phyloP scores from a whole-genome alignment of 2,888 invertebrate genomes.

The Eristalinus sepulchralis region DNA sequence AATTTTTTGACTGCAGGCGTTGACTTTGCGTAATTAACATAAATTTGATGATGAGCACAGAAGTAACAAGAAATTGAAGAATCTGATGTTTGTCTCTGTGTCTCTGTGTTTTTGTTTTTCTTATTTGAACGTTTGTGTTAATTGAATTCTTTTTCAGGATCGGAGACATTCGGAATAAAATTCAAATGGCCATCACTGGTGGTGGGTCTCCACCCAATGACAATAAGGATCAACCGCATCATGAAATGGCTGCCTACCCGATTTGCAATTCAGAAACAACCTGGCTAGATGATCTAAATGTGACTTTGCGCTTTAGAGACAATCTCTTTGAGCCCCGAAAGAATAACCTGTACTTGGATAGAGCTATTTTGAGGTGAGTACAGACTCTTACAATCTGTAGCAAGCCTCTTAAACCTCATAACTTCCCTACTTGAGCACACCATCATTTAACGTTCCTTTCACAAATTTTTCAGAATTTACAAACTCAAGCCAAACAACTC shows the following conservation, averaged over 20 bases:
- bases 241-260: slow-evolving; percentile 80
- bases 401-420: too few species aligned
- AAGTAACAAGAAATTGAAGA: slow-evolving; percentile 2
- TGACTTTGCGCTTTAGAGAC: slow-evolving; percentile 78
- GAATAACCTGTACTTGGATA: slow-evolving; percentile 76
- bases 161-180: slow-evolving; percentile 76
- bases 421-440: too few species aligned
- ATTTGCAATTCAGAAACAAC: slow-evolving; percentile 78
- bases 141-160: slow-evolving; percentile 74
- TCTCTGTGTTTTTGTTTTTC: slow-evolving; percentile 1
- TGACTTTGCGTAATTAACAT: slow-evolving; percentile 52
- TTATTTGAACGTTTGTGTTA: slow-evolving; percentile 22
- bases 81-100: background rate
- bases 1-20: slow-evolving; percentile 22
- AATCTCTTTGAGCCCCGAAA: slow-evolving; percentile 76
- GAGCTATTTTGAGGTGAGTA: slow-evolving; percentile 76
- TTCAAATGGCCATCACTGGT: slow-evolving; percentile 75
- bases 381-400: too few species aligned
- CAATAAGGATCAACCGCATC: slow-evolving; percentile 74
- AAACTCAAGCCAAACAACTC: slow-evolving; percentile 76
- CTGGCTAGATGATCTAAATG: slow-evolving; percentile 78
- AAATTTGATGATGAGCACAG: slow-evolving; percentile 38
- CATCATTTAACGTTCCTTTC: too few species aligned
- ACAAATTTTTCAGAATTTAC: slow-evolving; percentile 72
- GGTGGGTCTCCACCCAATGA: slow-evolving; percentile 73